Conservation (phyloP, 2,888 invertebrate species). For the Sipha maydis region DNA sequence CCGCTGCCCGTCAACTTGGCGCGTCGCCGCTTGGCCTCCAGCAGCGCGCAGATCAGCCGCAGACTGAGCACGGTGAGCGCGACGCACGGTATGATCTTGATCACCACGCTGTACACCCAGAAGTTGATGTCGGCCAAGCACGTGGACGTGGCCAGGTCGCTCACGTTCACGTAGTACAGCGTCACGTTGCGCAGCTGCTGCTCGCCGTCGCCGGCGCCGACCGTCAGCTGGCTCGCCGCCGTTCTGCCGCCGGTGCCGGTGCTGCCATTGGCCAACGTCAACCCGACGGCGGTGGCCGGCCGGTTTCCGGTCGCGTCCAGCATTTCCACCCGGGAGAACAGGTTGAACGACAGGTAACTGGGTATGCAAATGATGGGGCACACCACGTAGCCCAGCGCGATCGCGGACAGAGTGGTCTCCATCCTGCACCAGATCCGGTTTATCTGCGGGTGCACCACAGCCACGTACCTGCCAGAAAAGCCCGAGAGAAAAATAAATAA, state of each 20-base stretch:
- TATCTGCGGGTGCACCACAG: conserved; percentile 83
- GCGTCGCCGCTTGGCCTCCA: conserved; percentile 81
- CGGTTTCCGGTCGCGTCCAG: conserved; percentile 69
- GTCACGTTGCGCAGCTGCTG: conserved; percentile 72
- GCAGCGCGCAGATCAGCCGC: conserved; percentile 79
- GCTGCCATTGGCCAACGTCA: conserved; percentile 58
- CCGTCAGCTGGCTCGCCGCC: conserved; percentile 66
- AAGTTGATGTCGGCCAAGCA: conserved; percentile 79
- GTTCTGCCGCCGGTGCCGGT: conserved; percentile 59
- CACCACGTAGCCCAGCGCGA: conserved; percentile 81
- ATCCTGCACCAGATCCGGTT: conserved; percentile 86
- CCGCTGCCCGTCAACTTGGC: conserved; percentile 72
- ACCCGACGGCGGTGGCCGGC: conserved; percentile 64
- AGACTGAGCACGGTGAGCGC: conserved; percentile 85
- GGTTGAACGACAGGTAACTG: conserved; percentile 81
- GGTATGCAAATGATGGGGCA: conserved; percentile 88
- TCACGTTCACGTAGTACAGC: conserved; percentile 78
- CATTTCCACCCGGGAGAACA: conserved; percentile 70
- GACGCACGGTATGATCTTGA: conserved; percentile 91
- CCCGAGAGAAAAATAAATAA: too few species aligned
- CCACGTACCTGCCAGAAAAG: conserved; percentile 69
- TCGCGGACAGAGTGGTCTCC: conserved; percentile 79
- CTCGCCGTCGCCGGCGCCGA: conserved; percentile 63
- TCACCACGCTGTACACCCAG: conserved; percentile 91
- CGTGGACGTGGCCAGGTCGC: conserved; percentile 73